Conservation (phyloP, 1,140 invertebrate genomes). For the Brachionus asplanchnoidis region DNA sequence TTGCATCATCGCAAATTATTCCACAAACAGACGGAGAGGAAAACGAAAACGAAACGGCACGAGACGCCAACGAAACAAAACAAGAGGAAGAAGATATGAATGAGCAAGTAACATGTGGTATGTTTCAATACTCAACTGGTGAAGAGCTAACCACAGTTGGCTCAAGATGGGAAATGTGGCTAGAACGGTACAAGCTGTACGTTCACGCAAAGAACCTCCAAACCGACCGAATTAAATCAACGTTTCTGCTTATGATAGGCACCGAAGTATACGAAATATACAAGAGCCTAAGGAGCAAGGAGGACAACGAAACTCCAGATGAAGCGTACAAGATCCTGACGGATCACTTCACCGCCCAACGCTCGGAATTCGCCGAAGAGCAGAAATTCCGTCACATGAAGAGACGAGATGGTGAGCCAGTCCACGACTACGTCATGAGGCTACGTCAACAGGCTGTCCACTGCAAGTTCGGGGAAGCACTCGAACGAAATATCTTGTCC, state of each 20-base stretch:
- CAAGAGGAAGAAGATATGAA: neutral
- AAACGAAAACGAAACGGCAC: too few relatives aligned
- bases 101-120: neutral
- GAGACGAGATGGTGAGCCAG: neutral
- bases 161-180: neutral
- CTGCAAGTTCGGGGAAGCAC: neutral
- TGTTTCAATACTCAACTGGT: neutral
- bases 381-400: conserved; percentile 7
- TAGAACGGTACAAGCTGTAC: neutral
- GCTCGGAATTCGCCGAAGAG: neutral
- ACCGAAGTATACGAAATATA: neutral
- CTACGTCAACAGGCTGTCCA: neutral
- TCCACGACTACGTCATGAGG: neutral
- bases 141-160: neutral
- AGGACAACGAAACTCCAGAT: neutral
- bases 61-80: too few relatives aligned
- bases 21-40: conserved; percentile 25
- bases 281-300: neutral
- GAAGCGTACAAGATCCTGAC: neutral
- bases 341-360: neutral
- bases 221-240: neutral
- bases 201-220: neutral
- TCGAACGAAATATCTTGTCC: neutral
- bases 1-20: neutral
- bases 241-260: neutral